These are phyloP conservation scores for Drosophila bocki DNA, from an alignment of 1,140 invertebrate genomes.

Conservation along the genomic window DNA sequence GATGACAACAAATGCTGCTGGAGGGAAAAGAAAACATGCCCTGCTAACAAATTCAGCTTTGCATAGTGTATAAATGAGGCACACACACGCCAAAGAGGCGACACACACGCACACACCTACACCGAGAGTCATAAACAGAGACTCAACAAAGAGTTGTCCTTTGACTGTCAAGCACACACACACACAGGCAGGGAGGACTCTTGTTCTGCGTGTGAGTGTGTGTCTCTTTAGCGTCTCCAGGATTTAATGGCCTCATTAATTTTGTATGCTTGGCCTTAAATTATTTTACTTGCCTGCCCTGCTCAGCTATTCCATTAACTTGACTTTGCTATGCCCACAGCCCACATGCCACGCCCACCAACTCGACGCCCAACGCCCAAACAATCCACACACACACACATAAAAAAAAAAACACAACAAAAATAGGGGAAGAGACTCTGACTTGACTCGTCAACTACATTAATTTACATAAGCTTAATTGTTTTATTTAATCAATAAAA, in stretches of 20 bases:
- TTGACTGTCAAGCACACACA: conserved; percentile 48
- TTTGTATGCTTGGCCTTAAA: conserved; percentile 83
- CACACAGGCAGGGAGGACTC: not conserved
- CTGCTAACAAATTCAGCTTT: conserved; percentile 34
- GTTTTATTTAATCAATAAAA: conserved; percentile 84
- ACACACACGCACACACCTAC: conserved; percentile 35
- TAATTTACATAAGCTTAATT: conserved; percentile 83
- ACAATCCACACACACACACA: conserved; percentile 5
- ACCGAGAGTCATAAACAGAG: conserved; percentile 59
- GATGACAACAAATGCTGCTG: not conserved
- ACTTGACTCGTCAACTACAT: conserved; percentile 56
- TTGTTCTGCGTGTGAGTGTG: conserved; percentile 16
- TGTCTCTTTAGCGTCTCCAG: conserved; percentile 78
- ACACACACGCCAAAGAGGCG: conserved; percentile 47
- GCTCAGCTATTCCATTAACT: conserved; percentile 81
- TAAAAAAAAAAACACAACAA: not conserved
- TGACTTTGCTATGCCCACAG: conserved; percentile 45
- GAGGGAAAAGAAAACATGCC: conserved; percentile 9
- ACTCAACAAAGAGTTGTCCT: conserved; percentile 76
- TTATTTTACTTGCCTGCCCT: conserved; percentile 69
- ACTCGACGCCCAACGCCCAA: conserved; percentile 11
- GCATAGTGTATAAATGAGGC: conserved; percentile 57
- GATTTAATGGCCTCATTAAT: conserved; percentile 84
- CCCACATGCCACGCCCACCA: conserved; percentile 26
- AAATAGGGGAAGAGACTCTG: conserved; percentile 3